phyloP scores from a whole-genome alignment of 2,888 invertebrate species.

The Lithophane leautieri region DNA sequence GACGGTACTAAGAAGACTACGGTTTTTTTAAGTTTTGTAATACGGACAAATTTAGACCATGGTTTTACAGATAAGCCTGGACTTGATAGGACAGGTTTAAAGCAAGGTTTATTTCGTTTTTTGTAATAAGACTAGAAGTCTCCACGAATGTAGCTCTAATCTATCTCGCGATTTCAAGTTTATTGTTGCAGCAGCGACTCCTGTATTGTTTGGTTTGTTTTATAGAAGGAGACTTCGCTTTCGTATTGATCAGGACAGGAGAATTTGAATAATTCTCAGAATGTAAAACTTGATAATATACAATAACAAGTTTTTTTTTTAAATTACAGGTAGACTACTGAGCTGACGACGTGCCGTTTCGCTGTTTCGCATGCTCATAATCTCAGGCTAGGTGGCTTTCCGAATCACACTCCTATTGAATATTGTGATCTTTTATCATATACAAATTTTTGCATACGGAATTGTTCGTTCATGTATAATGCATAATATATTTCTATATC shows the following conservation, averaged over 20 bases:
- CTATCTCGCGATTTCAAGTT: background rate
- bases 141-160: too few species aligned
- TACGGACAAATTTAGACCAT: too few species aligned
- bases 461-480: conserved; percentile 59
- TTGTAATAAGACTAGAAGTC: too few species aligned
- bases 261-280: background rate
- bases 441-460: conserved; percentile 61
- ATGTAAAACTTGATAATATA: background rate
- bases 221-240: background rate
- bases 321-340: conserved; percentile 81
- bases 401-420: conserved; percentile 65
- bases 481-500: conserved; percentile 68
- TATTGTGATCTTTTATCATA: conserved; percentile 56
- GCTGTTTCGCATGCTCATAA: conserved; percentile 75
- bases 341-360: conserved; percentile 60
- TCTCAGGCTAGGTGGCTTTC: conserved; percentile 77
- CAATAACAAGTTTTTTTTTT: background rate
- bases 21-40: too few species aligned
- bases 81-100: too few species aligned
- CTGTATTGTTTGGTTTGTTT: background rate
- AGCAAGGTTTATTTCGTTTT: too few species aligned
- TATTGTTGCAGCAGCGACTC: background rate
- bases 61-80: too few species aligned
- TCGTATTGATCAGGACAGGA: background rate
- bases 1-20: too few species aligned